Evolutionary conservation across 2,113 vertebrate species (phyloP), one percentile per base, ranked within the genome.

Genomic region (Donacobius atricapilla): DNA sequence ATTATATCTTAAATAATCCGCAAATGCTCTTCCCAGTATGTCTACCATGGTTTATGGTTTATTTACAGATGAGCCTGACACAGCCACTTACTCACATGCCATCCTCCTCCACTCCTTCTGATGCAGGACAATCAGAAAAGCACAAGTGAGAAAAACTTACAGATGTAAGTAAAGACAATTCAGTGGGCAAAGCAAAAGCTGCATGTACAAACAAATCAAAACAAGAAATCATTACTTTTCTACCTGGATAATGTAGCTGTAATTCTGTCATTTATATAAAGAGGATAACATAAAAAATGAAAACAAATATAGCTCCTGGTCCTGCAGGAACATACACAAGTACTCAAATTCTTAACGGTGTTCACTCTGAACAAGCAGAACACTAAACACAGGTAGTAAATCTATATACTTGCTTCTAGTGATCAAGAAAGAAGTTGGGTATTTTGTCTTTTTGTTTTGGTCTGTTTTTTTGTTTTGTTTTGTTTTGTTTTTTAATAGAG

Each of bases 51-150:
- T 18, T 78, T 60, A 65, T 45, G 13, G 30, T 53, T 66, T 68
- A 31, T 47, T 12, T 22, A 14, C 4, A 6, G 28, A 39, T 58
- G 6, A 73, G 18, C 13, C 22, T 35, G 33, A 37, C 17, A 40
- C 2, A 77, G 27, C 21, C 1, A 0, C 31, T 80, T 5, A 9
- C 7, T 57, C 22, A 15, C 7, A 28, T 17, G 2, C 18, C 57
- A 66, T 20, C 15, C 5, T 56, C 50, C 28, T 66, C 39, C 16
- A 5, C 13, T 24, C 16, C n/a, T n/a, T n/a, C 73, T 35, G 13
- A 50, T 33, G 19, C 10, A 44, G 39, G 13, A 54, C 35, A 54
- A 58, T 69, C n/a, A 60, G n/a, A 53, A 40, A 11, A 10, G 14
- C 35, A 21, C 23, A 68, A 63, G 27, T 28, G 15, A 47, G 35